Evolutionary conservation across 1,140 invertebrate genomes (phyloP), one percentile per base, ranked within the genome.

Genomic region (Panagrolaimus sp.): DNA sequence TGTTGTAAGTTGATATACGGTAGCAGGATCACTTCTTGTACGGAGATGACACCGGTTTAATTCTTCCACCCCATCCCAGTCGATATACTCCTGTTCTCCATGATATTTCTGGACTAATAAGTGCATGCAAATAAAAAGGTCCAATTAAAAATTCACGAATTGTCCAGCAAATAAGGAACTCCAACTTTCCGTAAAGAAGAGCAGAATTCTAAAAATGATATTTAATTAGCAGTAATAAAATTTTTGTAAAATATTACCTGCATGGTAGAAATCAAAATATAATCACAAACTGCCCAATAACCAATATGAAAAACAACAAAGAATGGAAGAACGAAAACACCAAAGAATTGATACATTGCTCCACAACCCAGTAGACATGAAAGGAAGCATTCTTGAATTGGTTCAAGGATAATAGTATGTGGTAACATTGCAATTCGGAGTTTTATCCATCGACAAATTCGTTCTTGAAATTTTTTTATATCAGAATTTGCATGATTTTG

Each of bases 281-380:
- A 98, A 85, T 98, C 96, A 63, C 91, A 89, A 70, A 96, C 88
- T 83, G 96, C 94, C 96, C 96, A 99, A 76, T 90, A 86, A 46
- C 96, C 87, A 73, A 94, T 88, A 85, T 99, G 96, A 77, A 94
- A 88, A 70, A 95, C 85, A 84, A 93, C 95, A 85, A 96, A 94
- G 43, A 90, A 89, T 0, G 91, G 89, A 84, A 96, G 93, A 86
- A 91, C 90, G 58, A 89, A 88, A 78, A 96, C 91, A 0, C 32
- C 17, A 21, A 65, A 65, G 12, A 73, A 58, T 68, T 91, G 85
- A 58, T 80, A 81, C 85, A 88, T 68, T 0, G 89, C 38, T 68
- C 76, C 80, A 0, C 92, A 90, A 6, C 91, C 90, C 75, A 90
- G 88, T 0, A 90, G 88, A 8, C 94, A 94, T n/a, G 94, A 87